These are phyloP conservation scores for Agrochola lota DNA, from an alignment of 2,888 invertebrate genomes.

Conservation along the genomic window DNA sequence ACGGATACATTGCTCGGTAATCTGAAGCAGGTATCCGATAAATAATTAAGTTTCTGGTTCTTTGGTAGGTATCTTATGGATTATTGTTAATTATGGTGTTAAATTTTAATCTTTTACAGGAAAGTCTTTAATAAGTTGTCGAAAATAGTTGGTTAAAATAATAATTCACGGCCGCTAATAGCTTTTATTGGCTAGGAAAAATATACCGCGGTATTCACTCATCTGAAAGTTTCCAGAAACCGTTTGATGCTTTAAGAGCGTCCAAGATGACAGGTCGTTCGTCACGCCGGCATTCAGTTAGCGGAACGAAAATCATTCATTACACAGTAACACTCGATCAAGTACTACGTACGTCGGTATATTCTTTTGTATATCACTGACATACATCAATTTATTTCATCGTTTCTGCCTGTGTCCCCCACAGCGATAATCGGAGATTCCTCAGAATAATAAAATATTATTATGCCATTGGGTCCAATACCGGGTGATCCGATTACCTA, in stretches of 20 bases:
- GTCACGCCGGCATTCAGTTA: slow-evolving; percentile 16
- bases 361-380: background rate
- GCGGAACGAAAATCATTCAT: slow-evolving; percentile 41
- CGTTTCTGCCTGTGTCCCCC: background rate
- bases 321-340: slow-evolving; percentile 31
- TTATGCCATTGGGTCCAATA: background rate
- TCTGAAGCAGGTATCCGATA: slow-evolving; percentile 23
- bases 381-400: background rate
- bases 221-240: slow-evolving; percentile 17
- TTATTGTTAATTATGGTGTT: background rate
- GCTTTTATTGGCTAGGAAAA: slow-evolving; percentile 8
- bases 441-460: background rate
- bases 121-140: background rate
- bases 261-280: slow-evolving; percentile 20
- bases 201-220: background rate
- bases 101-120: background rate
- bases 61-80: background rate
- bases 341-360: background rate
- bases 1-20: background rate
- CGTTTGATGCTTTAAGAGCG: background rate
- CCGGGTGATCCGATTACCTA: background rate
- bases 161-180: background rate
- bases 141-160: background rate
- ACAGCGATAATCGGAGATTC: background rate
- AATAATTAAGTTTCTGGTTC: slow-evolving; percentile 22